Base-by-base conservation (phyloP, 1,140 invertebrate genomes). In the Melanaphis sacchari region DNA sequence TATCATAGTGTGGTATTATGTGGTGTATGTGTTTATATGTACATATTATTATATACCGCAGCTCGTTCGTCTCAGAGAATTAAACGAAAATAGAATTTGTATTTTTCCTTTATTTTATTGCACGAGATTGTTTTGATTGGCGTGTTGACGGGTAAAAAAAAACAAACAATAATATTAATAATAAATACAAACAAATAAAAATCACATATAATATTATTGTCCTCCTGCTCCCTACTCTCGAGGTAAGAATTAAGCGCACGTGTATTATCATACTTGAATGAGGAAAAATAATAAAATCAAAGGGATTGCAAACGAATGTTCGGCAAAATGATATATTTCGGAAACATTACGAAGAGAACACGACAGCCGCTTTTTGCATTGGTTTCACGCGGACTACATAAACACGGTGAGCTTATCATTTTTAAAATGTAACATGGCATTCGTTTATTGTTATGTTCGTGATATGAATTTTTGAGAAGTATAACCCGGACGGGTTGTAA, bases 331-430 rank as follows among this genome's bases (percentile, higher is more conserved):
- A 59, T 90, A 31, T 38, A 31, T 38, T 59, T 38, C 26, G 38
- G 49, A 40, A 89, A 59, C 41, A 90, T 24, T 15, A 41, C 38
- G 24, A 41, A 59, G 52, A 90, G 21, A 91, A 91, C 90, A 91
- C 90, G 90, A 91, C 90, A 91, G 90, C n/a, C 90, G 90, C 90
- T 90, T 54, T 90, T 54, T 91, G 66, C 21, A 24, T 81, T 90
- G 38, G 36, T 59, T 89, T 89, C 15, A 31, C 3, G 41, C 0
- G 15, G n/a, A 24, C 8, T 52, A 38, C 46, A 38, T 7, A 54
- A 38, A 54, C 40, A 41, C 59, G 40, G 43, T 90, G 38, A 59
- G 49, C 31, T 38, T 49, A 46, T 36, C 18, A 21, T 87, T 46
- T n/a, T 46, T 46, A n/a, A 46, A 26, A 15, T 87, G n/a, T 46